Base-by-base conservation (phyloP, 2,888 invertebrate species). In the Metallyticus violacea region DNA sequence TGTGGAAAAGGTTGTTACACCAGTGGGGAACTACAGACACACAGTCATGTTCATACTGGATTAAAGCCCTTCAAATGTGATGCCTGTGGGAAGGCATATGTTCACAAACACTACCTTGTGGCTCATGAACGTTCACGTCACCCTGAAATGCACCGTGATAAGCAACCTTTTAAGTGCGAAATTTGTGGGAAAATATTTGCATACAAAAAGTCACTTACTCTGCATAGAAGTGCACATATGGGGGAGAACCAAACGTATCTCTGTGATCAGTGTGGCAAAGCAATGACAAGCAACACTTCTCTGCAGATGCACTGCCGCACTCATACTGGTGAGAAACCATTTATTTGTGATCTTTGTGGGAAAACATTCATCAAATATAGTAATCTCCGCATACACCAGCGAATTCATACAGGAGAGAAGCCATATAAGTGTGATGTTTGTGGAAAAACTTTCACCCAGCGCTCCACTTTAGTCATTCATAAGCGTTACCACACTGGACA, bases 371-470 rank as follows among this genome's bases (percentile, higher is more conserved):
- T 77, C 40, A 85, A 80, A 28, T 76, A 77, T 5, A 40, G 85
- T 62, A 80, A 62, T 85, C 80, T 87, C 5, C 62, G 89, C 6
- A 81, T 80, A 15, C 85, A 85, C 29, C 77, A 81, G 77, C 77
- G 93, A 15, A 91, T 92, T 7, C 93, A 62, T 62, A 9, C 76
- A 62, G 7, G 76, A 9, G 7, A 7, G 76, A 7, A 62, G 76
- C 76, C 76, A 9, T 62, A 9, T 15, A 9, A 9, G 7, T 62
- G 76, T 62, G 15, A 62, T 9, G 76, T 9, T 9, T 62, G 76
- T 62, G 76, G 76, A 62, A 62, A 62, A 62, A 9, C 76, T 9
- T 62, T 62, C 15, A 62, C 76, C 7, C 76, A 62, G 15, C 7
- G 15, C 7, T 9, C 7, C 15, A 62, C 7, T 62, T 15, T 62